These are phyloP conservation scores for Cebidichthys violaceus DNA, from an alignment of 2,113 vertebrate genomes.

Conservation along the genomic window DNA sequence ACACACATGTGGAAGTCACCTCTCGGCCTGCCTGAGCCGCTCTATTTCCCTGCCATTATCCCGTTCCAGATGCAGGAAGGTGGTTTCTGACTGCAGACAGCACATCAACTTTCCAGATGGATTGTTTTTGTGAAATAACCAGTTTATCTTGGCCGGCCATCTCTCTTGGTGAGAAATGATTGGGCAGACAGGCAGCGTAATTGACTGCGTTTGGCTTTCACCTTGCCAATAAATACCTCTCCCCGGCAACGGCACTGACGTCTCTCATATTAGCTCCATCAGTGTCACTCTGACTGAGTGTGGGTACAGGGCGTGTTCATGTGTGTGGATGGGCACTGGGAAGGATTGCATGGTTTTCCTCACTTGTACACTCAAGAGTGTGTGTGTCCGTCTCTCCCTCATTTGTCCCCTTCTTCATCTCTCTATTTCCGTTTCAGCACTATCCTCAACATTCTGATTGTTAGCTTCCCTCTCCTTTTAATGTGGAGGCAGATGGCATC, in stretches of 20 bases:
- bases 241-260: constrained; percentile 64
- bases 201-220: constrained; percentile 83
- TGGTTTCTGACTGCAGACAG: constrained; percentile 54
- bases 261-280: constrained; percentile 72
- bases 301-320: constrained; percentile 37
- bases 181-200: constrained; percentile 79
- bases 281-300: constrained; percentile 60
- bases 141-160: constrained; percentile 78
- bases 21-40: constrained; percentile 31
- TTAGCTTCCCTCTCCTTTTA: constrained; percentile 52
- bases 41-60: constrained; percentile 63
- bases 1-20: constrained; percentile 18
- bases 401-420: neutral
- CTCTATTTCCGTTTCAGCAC: neutral
- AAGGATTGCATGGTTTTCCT: constrained; percentile 32
- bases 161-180: constrained; percentile 81
- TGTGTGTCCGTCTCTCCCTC: neutral
- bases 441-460: constrained; percentile 18
- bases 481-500: constrained; percentile 46
- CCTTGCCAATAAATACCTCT: constrained; percentile 75
- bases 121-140: constrained; percentile 82
- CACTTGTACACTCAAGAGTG: constrained; percentile 6
- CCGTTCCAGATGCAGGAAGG: constrained; percentile 50
- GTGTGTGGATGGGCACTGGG: constrained; percentile 17
- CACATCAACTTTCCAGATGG: constrained; percentile 75